Conservation (phyloP, 2,888 invertebrate species). For the Pelosia muscerda region DNA sequence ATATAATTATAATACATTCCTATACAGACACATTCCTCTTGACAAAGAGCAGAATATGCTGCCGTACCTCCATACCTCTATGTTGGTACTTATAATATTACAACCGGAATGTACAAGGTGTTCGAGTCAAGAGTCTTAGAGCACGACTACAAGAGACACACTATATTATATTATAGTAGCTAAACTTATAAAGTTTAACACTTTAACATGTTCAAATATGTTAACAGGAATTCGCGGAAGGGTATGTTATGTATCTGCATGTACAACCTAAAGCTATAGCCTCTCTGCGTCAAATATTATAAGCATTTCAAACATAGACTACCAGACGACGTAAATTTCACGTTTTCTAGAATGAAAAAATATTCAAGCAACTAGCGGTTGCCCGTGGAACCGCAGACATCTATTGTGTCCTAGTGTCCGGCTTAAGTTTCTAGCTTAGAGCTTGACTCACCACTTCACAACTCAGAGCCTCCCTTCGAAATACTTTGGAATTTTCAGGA, state of each 20-base stretch:
- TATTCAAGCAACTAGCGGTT: no score
- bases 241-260: no score
- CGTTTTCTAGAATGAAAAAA: neutral
- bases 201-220: neutral
- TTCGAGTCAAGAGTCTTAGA: constrained; percentile 24
- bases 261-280: neutral
- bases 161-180: no score
- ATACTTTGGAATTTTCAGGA: neutral
- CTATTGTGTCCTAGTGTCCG: no score
- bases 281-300: neutral
- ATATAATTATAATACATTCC: no score
- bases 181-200: neutral
- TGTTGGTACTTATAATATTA: constrained; percentile 24
- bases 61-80: neutral
- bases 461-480: neutral
- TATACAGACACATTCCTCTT: neutral
- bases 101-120: constrained; percentile 30
- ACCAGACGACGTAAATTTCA: neutral
- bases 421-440: no score
- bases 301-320: neutral
- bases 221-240: no score
- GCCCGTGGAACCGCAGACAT: no score
- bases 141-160: neutral
- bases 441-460: neutral
- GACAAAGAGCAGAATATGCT: neutral